These are phyloP conservation scores for Tretioscincus oriximinensis DNA, from an alignment of 2,113 vertebrate genomes.

Conservation along the genomic window DNA sequence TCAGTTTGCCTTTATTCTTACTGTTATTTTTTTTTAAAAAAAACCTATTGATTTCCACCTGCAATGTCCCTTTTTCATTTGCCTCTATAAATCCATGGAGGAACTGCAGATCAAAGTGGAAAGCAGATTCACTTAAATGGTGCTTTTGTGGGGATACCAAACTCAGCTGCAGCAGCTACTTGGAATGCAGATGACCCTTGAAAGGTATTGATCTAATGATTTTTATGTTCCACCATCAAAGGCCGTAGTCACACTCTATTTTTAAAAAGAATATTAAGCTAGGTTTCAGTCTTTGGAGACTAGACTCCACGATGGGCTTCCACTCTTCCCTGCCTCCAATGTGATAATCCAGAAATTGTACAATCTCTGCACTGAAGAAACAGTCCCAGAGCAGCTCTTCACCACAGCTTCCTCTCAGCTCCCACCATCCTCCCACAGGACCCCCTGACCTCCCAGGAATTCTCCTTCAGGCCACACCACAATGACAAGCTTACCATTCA, in stretches of 20 bases:
- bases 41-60: conserved; percentile 15
- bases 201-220: not conserved
- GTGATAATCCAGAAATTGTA: too few relatives aligned
- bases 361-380: too few relatives aligned
- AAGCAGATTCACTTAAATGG: not conserved
- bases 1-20: not conserved
- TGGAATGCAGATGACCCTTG: conserved; percentile 10
- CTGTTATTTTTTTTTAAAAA: not conserved
- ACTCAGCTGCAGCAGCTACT: not conserved
- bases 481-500: too few relatives aligned
- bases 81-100: conserved; percentile 11
- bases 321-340: too few relatives aligned
- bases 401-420: too few relatives aligned
- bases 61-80: not conserved
- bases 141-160: not conserved
- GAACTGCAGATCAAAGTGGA: conserved; percentile 14
- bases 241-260: not conserved
- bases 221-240: not conserved
- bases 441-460: too few relatives aligned
- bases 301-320: too few relatives aligned
- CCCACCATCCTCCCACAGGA: too few relatives aligned
- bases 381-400: too few relatives aligned
- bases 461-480: too few relatives aligned
- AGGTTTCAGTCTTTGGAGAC: too few relatives aligned
- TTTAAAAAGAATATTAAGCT: too few relatives aligned